Base-by-base conservation (phyloP, 2,797 vertebrate species). In the Anableps anableps region DNA sequence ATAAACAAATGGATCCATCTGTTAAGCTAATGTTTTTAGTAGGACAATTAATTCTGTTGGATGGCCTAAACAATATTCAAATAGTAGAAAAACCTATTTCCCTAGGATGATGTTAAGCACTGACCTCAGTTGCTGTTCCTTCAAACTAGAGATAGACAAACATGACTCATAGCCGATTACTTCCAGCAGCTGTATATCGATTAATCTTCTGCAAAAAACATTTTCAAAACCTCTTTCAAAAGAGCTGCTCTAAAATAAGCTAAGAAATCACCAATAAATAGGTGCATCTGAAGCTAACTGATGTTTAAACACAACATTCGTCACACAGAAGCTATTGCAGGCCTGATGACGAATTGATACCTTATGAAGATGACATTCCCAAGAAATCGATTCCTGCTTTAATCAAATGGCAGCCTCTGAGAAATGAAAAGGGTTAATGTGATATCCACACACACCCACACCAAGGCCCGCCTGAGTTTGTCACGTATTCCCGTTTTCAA, bases 381-480 rank as follows among this genome's bases (percentile, higher is more conserved):
- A 78, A 87, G 82, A 87, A 92, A 92, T 78, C 76, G 66, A 78
- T 85, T 92, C 58, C 76, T 83, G 78, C 71, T 83, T 88, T 90
- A 90, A 91, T 92, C 85, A 89, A 89, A 83, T 72, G 73, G 64
- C 68, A n/a, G 62, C 78, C 60, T 87, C 73, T 45, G 79, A 88
- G 80, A 87, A 88, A 77, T 80, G 53, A 80, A 85, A 89, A 90
- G 86, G 86, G 91, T 91, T 93, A 90, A 94, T 88, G 81, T 85
- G 75, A 83, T 77, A 76, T 29, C 23, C 45, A 38, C 36, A 58
- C 75, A n/a, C 41, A 45, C 60, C n/a, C 10, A 41, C 38, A 70
- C 34, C 0, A 76, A 50, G 74, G 72, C 74, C 76, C 83, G 80
- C 36, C 50, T 74, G 74, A 50, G 38, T 81, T 82, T 86, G 58